Evolutionary conservation across 1,140 invertebrate species (phyloP).

Genomic region (Neelides sp.): DNA sequence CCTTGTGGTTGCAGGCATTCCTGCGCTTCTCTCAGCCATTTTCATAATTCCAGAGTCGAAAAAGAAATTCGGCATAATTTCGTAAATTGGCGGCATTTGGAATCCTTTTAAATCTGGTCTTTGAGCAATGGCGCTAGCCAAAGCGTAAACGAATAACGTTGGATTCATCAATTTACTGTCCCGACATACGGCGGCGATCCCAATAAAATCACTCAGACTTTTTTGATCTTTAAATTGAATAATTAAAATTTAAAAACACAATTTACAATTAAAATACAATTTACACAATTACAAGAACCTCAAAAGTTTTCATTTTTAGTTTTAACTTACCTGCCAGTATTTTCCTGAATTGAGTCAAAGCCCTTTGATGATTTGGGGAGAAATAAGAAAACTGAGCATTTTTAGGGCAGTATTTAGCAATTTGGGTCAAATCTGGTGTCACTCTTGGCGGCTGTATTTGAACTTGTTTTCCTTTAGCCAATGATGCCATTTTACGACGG

Average conservation of each 20-base stretch:
- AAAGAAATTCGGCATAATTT: conserved; percentile 30
- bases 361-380: conserved; percentile 23
- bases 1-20: conserved; percentile 3
- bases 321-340: conserved; percentile 25
- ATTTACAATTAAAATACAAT: conserved; percentile 1
- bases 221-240: conserved; percentile 11
- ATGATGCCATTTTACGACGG: not conserved
- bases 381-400: conserved; percentile 27
- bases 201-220: not conserved
- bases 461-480: not conserved
- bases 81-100: conserved; percentile 23
- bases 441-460: not conserved
- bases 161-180: conserved; percentile 25
- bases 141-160: conserved; percentile 25
- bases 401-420: conserved; percentile 16
- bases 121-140: conserved; percentile 15
- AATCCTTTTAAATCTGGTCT: conserved; percentile 24
- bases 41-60: conserved; percentile 5
- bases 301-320: not conserved
- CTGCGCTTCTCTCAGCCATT: conserved; percentile 11
- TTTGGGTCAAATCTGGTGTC: conserved; percentile 6
- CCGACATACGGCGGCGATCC: conserved; percentile 19
- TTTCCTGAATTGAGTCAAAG: conserved; percentile 11
- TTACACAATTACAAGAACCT: not conserved
- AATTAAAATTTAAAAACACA: no score